phyloP scores from a whole-genome alignment of 2,113 vertebrate species.

The Dipodomys stephensi region DNA sequence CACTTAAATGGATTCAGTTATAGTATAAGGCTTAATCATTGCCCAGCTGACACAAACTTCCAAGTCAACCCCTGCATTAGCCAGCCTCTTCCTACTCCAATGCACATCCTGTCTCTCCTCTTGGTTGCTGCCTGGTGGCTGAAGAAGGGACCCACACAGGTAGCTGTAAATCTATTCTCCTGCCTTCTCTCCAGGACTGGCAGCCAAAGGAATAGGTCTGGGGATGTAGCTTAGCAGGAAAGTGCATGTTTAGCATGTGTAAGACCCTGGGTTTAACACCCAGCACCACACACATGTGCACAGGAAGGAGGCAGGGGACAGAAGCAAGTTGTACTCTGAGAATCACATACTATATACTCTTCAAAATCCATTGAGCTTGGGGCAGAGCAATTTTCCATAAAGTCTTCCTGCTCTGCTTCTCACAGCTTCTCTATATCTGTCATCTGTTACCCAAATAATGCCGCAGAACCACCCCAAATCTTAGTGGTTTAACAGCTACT shows the following conservation, averaged over 20 bases:
- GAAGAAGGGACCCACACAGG: background rate
- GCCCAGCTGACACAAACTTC: fast-evolving
- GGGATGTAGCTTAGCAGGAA: background rate
- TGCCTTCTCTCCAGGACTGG: background rate
- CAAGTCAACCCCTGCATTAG: background rate
- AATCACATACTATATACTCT: background rate
- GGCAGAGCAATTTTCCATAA: background rate
- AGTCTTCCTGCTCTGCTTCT: background rate
- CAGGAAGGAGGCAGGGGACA: background rate
- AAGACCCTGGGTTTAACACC: background rate
- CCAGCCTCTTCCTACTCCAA: background rate
- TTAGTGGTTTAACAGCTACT: background rate
- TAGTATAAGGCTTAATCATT: fast-evolving
- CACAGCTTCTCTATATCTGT: background rate
- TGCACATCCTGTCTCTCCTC: background rate
- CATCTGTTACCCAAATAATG: background rate
- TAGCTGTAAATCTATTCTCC: background rate
- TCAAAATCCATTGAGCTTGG: background rate
- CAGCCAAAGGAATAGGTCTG: background rate
- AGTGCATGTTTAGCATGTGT: background rate
- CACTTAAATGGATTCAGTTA: background rate
- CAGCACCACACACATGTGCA: background rate
- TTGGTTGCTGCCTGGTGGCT: background rate
- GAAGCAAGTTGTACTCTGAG: background rate
- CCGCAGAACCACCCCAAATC: background rate